Base-by-base conservation (phyloP, 2,797 vertebrate species). In the Anomalospiza imberbis region DNA sequence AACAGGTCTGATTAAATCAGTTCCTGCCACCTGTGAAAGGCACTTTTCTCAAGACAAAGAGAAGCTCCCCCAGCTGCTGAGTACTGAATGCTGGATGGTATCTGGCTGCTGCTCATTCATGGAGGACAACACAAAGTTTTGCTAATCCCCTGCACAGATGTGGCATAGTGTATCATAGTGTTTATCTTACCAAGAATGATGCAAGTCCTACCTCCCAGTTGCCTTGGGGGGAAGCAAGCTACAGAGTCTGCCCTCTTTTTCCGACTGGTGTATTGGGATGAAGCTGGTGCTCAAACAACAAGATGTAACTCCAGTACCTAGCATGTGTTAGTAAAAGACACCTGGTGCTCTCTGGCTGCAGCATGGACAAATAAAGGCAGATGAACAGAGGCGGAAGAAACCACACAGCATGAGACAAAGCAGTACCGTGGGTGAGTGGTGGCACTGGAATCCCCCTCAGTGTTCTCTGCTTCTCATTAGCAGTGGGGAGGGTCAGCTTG, bases 231-330 rank as follows among this genome's bases (percentile, higher is more conserved):
- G 42, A 66, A 48, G 45, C 13, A 79, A 55, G 45, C 0, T 11
- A 4, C 6, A 29, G n/a, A 0, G 0, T 19, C 87, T 73, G 55
- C 60, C 34, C 6, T 0, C 48, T 21, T 45, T 25, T 50, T 36
- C 34, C 0, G 0, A 4, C 36, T 7, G 44, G 12, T 11, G 10
- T 17, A 0, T 6, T 65, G 80, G 65, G 26, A 44, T 38, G 75
- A 55, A 26, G 48, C 40, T 65, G 44, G 18, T 11, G 20, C 31
- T 62, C 63, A n/a, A n/a, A 26, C 3, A 34, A 32, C 20, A 29
- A 3, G 29, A 22, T 53, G 53, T 2, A 10, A 13, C 53, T 28
- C 38, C 5, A 9, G 54, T 17, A 40, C 51, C 38, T 13, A 47
- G 26, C 25, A 2, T 2, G 10, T 47, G 45, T 17, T 25, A 12